These are phyloP conservation scores for Pelmatolapia mariae DNA, from an alignment of 2,113 vertebrate genomes.

Conservation along the genomic window DNA sequence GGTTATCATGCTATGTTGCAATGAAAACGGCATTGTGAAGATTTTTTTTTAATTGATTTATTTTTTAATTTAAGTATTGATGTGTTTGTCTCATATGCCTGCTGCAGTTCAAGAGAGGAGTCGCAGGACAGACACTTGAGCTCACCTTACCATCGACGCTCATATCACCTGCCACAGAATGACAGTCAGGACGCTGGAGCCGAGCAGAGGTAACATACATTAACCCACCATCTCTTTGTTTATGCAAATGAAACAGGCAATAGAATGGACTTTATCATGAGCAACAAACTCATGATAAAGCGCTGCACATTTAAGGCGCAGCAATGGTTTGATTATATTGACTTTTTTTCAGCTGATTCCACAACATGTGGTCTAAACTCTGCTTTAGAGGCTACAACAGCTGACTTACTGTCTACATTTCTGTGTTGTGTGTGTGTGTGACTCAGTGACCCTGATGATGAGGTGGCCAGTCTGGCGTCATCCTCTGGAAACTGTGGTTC, in stretches of 20 bases:
- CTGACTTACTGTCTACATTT: not conserved
- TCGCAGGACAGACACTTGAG: conserved; percentile 86
- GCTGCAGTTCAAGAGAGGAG: conserved; percentile 83
- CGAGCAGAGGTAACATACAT: conserved; percentile 83
- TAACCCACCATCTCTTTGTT: not conserved
- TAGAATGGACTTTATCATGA: not conserved
- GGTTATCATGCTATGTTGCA: not conserved
- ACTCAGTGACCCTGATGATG: conserved; percentile 91
- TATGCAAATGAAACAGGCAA: not conserved
- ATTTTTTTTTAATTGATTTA: not conserved
- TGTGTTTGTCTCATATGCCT: not conserved
- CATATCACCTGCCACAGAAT: conserved; percentile 84
- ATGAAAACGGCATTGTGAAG: not conserved
- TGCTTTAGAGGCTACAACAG: not conserved
- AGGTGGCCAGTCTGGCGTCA: conserved; percentile 86
- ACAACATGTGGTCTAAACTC: not conserved
- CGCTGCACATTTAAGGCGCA: accelerated
- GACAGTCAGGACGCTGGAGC: conserved; percentile 90
- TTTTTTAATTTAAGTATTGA: not conserved
- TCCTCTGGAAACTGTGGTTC: conserved; percentile 81
- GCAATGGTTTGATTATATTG: not conserved
- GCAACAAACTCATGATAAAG: not conserved
- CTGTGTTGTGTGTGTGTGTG: not conserved
- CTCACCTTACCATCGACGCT: conserved; percentile 84
- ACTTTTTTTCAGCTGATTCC: not conserved